Base-by-base conservation (phyloP, 2,888 invertebrate species). In the Punctoribates punctum region DNA sequence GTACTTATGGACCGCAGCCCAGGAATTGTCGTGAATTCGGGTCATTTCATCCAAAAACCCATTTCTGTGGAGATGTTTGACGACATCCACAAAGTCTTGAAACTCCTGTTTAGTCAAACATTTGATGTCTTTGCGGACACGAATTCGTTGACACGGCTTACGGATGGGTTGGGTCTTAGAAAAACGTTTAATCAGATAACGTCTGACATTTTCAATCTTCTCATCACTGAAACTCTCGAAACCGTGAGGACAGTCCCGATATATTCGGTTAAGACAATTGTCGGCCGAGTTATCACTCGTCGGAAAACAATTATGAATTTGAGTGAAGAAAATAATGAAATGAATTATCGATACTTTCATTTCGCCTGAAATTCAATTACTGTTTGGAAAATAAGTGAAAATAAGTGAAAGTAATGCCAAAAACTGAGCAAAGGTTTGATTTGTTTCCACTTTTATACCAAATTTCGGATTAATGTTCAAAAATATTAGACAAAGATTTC, bases 91-190 rank as follows among this genome's bases (percentile, higher is more conserved):
- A 5, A 60, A 60, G 11, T n/a, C 57, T 11, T 20, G 57, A 11
- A 60, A 11, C 23, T 60, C 57, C 6, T n/a, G 20, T 60, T 60
- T 25, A 2, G 57, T 13, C 25, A 60, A 20, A 25, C 57, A 60
- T 20, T 60, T 60, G 25, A 60, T 60, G 57, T 60, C 57, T 60
- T 60, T 60, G 20, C 57, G 20, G 20, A 60, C 25, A 60, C 23
- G 57, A 3, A 60, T 11, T 60, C 25, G 20, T 25, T 20, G 9
- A 20, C 57, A 60, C 20, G 57, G 57, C 6, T 25, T 60, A 17
- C 57, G 9, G 5, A 20, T 60, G 20, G 57, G 57, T 25, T 13
- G 11, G 6, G 57, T 60, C 11, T 60, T 60, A 13, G 15, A 2
- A 23, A 60, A 60, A 2, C 57, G 11, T 23, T 60, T 20, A 3